Conservation (phyloP, 2,797 vertebrate species). For the Melanotaenia maccullochi region DNA sequence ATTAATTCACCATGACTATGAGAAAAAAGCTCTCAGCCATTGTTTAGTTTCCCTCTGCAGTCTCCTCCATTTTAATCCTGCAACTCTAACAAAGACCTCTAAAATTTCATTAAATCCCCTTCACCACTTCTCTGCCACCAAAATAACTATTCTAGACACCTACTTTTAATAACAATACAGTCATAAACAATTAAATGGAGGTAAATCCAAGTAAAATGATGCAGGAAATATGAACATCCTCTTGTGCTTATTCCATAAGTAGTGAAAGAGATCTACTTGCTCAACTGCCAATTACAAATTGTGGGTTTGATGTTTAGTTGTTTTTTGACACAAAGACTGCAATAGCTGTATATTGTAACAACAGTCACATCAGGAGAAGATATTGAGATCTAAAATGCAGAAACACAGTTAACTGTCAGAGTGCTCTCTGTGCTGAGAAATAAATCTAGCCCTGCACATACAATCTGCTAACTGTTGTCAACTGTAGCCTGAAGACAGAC, state of each 20-base stretch:
- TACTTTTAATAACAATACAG: conserved; percentile 21
- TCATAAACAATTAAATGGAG: conserved; percentile 13
- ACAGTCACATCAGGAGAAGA: conserved; percentile 39
- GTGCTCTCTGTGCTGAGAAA: conserved; percentile 24
- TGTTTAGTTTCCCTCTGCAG: conserved; percentile 48
- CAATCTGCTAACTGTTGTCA: conserved; percentile 38
- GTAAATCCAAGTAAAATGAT: conserved; percentile 16
- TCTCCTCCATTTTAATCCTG: conserved; percentile 46
- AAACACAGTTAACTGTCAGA: conserved; percentile 26
- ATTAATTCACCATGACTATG: conserved; percentile 49
- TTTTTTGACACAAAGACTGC: background rate
- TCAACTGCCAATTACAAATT: background rate
- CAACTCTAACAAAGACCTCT: conserved; percentile 27
- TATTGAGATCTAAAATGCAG: conserved; percentile 30
- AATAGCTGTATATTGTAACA: conserved; percentile 15
- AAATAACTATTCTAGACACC: background rate
- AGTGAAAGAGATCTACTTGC: background rate
- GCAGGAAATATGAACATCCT: background rate
- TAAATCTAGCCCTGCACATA: conserved; percentile 44
- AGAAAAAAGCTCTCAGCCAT: conserved; percentile 53
- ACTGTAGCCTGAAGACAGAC: conserved; percentile 34
- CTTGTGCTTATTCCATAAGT: background rate
- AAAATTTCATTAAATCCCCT: conserved; percentile 24
- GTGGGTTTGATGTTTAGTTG: background rate
- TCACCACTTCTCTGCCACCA: conserved; percentile 1